phyloP scores from a whole-genome alignment of 2,888 invertebrate genomes.

The Lottia scabra region DNA sequence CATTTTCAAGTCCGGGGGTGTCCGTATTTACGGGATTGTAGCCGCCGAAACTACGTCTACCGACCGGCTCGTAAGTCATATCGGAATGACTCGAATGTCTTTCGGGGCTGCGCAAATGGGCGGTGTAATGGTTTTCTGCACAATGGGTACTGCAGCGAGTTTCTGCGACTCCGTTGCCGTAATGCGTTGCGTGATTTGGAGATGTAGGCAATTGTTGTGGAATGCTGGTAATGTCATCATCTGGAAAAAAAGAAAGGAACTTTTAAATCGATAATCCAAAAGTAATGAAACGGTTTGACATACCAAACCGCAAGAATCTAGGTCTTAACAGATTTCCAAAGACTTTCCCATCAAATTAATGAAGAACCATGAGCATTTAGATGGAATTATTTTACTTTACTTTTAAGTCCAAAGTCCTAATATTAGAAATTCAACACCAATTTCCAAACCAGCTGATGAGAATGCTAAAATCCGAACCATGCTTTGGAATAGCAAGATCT shows the following conservation, averaged over 20 bases:
- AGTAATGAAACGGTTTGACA: no score
- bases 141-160: neutral
- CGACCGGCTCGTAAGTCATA: neutral
- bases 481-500: no score
- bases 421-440: no score
- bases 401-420: no score
- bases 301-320: no score
- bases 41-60: slow-evolving; percentile 12
- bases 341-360: no score
- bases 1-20: slow-evolving; percentile 26
- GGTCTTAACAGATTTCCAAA: neutral
- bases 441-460: no score
- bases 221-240: slow-evolving; percentile 11
- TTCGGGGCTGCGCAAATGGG: neutral
- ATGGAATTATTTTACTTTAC: no score
- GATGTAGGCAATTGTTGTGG: slow-evolving; percentile 10
- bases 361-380: no score
- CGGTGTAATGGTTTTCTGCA: neutral
- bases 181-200: slow-evolving; percentile 14
- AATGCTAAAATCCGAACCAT: no score
- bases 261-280: no score
- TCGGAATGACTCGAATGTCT: neutral
- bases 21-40: slow-evolving; percentile 20
- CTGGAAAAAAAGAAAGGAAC: slow-evolving; percentile 9
- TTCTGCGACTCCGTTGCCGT: slow-evolving; percentile 13